Conservation (phyloP, 2,797 vertebrate genomes). For the Rousettus madagascariensis region DNA sequence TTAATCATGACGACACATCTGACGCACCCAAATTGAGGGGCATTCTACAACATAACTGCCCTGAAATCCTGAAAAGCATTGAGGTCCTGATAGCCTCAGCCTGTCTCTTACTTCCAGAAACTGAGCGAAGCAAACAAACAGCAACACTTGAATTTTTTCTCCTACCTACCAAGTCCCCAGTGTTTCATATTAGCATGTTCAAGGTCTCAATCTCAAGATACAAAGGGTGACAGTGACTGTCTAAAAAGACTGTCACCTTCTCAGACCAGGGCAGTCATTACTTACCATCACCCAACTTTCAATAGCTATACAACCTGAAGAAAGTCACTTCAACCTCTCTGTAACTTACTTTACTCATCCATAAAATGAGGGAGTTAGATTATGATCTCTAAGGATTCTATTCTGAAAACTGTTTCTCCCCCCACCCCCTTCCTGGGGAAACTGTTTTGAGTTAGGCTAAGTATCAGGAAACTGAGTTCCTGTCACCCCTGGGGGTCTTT, state of each 20-base stretch:
- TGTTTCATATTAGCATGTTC: neutral
- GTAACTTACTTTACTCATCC: neutral
- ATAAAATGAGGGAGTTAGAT: neutral
- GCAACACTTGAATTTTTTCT: neutral
- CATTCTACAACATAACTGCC: neutral
- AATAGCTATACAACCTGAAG: neutral
- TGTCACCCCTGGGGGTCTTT: neutral
- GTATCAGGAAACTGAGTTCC: neutral
- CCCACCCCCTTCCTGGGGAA: neutral
- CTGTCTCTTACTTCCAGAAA: neutral
- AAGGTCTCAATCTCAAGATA: neutral
- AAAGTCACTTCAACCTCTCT: neutral
- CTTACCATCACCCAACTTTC: neutral
- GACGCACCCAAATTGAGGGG: neutral
- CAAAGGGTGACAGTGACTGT: neutral
- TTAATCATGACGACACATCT: neutral
- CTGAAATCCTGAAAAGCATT: neutral
- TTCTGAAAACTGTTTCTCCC: neutral
- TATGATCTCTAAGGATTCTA: neutral
- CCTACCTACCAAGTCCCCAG: neutral
- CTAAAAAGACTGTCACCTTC: neutral
- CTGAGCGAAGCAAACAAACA: neutral
- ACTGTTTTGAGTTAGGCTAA: neutral
- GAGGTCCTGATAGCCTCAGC: neutral
- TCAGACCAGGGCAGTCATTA: neutral